Evolutionary conservation across 2,797 vertebrate genomes (phyloP), one percentile per base, ranked within the genome.

Genomic region (Clangula hyemalis): DNA sequence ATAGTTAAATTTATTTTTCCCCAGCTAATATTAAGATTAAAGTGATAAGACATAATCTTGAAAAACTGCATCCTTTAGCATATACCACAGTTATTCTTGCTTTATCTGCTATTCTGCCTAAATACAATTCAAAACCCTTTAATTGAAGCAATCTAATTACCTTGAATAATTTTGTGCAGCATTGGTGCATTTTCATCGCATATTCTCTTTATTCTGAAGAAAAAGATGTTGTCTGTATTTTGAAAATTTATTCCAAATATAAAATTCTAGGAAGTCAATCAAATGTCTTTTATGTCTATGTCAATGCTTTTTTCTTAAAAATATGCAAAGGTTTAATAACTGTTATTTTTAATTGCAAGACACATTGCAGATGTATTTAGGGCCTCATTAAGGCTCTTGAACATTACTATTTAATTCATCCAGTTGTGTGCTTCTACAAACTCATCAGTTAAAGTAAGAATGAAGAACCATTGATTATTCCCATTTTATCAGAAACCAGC

Each of bases 61-160:
- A 85, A 94, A 91, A 96, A 70, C 7, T 53, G 25, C 75, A 51
- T 85, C 53, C 58, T 51, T 82, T 64, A 76, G 24, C 76, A 91
- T 20, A 75, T 51, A 93, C 80, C 14, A 80, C 51, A 94, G 92
- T 88, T 38, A 94, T 77, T 93, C 39, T 86, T 87, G 18, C 77
- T 58, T 87, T 89, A 92, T 73, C 56, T 92, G 56, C 38, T 69
- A 83, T 69, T 84, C 41, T 87, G 27, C 87, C 57, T 94, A 80
- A 91, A 89, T 36, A 73, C 65, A 96, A 94, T 82, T 92, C 72
- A 92, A 51, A 87, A 88, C 10, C 30, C 62, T 95, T 90, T 91
- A 91, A 86, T 53, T 90, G 94, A 84, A 86, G 73, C 71, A 47
- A 39, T 25, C 5, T 69, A 93, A 96, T 91, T 91, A 66, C 58